Conservation (phyloP, 1,140 invertebrate genomes). For the Gryon sp. region DNA sequence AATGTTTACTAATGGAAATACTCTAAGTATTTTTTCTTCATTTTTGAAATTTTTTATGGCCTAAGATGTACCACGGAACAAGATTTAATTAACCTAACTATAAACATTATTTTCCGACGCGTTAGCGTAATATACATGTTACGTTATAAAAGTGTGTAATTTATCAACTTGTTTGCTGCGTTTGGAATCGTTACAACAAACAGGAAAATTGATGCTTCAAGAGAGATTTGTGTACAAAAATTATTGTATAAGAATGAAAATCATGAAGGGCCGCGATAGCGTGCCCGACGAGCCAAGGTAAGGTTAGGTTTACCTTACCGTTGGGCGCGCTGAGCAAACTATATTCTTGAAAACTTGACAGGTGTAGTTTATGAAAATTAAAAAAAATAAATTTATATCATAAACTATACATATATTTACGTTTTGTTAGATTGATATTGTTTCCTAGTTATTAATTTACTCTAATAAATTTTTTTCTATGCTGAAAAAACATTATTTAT, state of each 20-base stretch:
- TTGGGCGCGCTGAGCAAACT: no score
- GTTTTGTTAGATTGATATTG: no score
- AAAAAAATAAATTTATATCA: no score
- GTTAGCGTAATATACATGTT: constrained; percentile 46
- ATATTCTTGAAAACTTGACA: no score
- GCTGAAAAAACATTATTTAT: no score
- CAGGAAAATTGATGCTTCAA: constrained; percentile 22
- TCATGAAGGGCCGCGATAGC: no score
- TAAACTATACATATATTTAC: no score
- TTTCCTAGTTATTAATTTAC: no score
- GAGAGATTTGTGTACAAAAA: background rate
- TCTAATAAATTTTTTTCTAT: no score
- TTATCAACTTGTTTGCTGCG: constrained; percentile 38
- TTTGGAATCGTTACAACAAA: constrained; percentile 27
- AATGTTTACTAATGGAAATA: constrained; percentile 59
- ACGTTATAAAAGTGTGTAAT: constrained; percentile 34
- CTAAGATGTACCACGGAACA: constrained; percentile 20
- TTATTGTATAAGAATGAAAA: constrained; percentile 16
- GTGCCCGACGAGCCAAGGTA: no score
- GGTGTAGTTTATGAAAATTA: no score
- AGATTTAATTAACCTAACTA: constrained; percentile 60
- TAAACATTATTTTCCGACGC: constrained; percentile 49
- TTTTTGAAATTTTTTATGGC: constrained; percentile 21
- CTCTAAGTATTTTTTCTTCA: constrained; percentile 8
- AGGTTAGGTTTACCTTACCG: no score